Base-by-base conservation (phyloP, 2,113 vertebrate genomes). In the rabbit (Oryctolagus cuniculus) region DNA sequence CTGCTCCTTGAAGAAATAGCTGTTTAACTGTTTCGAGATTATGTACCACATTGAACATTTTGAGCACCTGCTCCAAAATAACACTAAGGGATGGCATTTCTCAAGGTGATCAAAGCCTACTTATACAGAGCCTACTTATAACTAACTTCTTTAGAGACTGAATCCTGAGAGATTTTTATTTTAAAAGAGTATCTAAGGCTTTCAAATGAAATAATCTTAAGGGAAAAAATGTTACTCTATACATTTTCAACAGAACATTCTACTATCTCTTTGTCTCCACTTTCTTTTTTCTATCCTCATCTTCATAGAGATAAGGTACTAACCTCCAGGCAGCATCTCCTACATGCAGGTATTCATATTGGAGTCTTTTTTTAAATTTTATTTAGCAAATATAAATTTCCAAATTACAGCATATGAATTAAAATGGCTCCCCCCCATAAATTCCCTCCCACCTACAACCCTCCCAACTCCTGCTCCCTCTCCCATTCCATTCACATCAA, bases 31-130 rank as follows among this genome's bases (percentile, higher is more conserved):
- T 66, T 88, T 86, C n/a, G 55, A 70, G 12, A 79, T 36, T 29
- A 19, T 15, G 55, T 55, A 64, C 7, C 84, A 72, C 58, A 84
- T 2, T 87, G 72, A 90, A 63, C 51, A 80, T 61, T 81, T 77
- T 80, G 55, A 93, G 25, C 13, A 84, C 55, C 44, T 79, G 10
- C 22, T 70, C 87, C 70, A 70, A 94, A 93, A 75, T 10, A 80
- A 22, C 64, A 74, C 51, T 38, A 70, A 93, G 10, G 2, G 34
- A 6, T 8, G 0, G 7, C 2, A 51, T 82, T 11, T 67, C 34
- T 70, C 27, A 79, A 31, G 6, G 10, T 3, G 0, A 21, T 86
- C 64, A 63, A 4, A 90, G 21, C 0, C 38, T 81, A 31, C 16
- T 93, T 44, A 73, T 66, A 82, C 64, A 64, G 3, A 90, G 21